Evolutionary conservation across 2,888 invertebrate species (phyloP), one percentile per base, ranked within the genome.

Genomic region (Hipparchia sbordonii): DNA sequence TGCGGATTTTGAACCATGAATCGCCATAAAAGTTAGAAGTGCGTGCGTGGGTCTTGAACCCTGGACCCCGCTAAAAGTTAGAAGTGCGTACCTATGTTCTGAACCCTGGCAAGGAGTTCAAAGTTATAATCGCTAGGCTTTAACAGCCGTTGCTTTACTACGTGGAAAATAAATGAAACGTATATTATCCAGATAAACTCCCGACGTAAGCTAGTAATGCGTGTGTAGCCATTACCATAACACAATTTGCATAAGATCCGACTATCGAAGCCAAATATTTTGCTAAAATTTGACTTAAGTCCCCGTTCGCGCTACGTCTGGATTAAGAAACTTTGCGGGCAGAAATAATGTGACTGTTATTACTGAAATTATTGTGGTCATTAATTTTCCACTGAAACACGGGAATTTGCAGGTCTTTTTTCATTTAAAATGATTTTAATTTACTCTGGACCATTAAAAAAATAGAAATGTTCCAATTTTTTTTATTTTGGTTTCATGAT

Each of bases 191-290:
- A 60, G n/a, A 67, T 67, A 54, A 67, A 62, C 39, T 4, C 10
- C 48, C 2, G 8, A 69, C 61, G 39, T 69, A 61, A 61, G 61
- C 61, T 52, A 45, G 66, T 73, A 71, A 71, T 67, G 39, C 45
- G 65, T 72, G 54, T 76, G 70, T 76, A 67, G 63, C 51, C 59
- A 76, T 74, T 70, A 63, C 62, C 72, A 72, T 70, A 76, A 67
- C 52, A 56, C 8, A 59, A 74, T 76, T 76, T 76, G 72, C 74
- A 76, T 74, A 73, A 71, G 71, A 76, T 67, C 72, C 71, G 63
- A 74, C 69, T 74, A 72, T 70, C 70, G 68, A 76, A 74, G 69
- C 72, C 67, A 72, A 76, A 76, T 73, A 74, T 76, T 72, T 73
- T 74, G 67, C 69, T 66, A 71, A 67, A 72, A 70, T 74, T 74